Percentiles rank a stretch among this genome's conserved stretches.
Evolutionary conservation across 2,888 invertebrate genomes (phyloP).

Genomic region (Emesis furor): DNA sequence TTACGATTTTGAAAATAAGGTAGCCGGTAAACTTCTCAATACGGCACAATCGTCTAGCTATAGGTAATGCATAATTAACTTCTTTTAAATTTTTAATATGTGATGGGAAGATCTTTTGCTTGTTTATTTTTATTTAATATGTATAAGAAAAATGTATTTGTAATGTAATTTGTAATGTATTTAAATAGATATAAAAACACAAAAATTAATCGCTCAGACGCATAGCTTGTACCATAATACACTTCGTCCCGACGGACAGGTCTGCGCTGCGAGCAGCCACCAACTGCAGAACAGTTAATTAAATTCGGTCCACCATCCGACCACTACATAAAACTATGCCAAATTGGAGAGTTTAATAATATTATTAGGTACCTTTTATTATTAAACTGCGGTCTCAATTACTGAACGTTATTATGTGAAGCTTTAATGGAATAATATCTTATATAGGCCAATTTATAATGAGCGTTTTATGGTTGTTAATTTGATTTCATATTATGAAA

Average conservation of each 20-base stretch:
- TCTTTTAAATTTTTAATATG: no score
- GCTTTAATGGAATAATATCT: not conserved
- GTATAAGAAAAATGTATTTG: no score
- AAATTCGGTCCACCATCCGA: conserved; percentile 85
- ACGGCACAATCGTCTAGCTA: no score
- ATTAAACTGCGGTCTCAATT: conserved; percentile 66
- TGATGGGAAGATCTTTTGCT: no score
- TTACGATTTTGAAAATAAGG: no score
- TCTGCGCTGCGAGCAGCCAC: conserved; percentile 78
- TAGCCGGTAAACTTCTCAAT: no score
- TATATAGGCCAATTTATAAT: not conserved
- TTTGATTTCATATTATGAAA: no score
- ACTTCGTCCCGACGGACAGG: conserved; percentile 83
- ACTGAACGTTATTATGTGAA: conserved; percentile 20
- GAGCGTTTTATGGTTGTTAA: not conserved
- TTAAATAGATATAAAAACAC: no score
- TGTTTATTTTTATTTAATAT: no score
- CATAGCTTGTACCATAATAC: conserved; percentile 55
- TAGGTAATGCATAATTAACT: no score
- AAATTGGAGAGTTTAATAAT: conserved; percentile 82
- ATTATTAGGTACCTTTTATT: conserved; percentile 78
- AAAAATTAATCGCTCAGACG: conserved; percentile 27
- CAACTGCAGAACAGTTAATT: conserved; percentile 87
- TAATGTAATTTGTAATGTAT: no score
- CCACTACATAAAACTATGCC: conserved; percentile 83